Evolutionary conservation across 2,797 vertebrate genomes (phyloP).

Genomic region (Accipiter badius): DNA sequence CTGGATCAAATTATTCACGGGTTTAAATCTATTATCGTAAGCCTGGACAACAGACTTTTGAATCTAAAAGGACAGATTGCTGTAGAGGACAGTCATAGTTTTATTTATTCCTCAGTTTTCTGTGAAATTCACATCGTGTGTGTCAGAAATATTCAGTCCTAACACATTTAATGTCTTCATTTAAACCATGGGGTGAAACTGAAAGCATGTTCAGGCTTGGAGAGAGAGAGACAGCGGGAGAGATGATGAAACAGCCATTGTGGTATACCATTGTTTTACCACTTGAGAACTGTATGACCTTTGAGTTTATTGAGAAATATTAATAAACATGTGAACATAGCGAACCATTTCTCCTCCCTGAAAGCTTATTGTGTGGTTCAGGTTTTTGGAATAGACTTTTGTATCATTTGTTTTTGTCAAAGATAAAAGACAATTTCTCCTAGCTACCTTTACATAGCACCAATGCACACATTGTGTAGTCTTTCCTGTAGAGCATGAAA

Average conservation of each 20-base stretch:
- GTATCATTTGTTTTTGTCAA: slow-evolving; percentile 6
- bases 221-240: background rate
- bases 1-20: background rate
- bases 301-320: slow-evolving; percentile 13
- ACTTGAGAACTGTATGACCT: slow-evolving; percentile 42
- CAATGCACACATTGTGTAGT: background rate
- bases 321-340: slow-evolving; percentile 10
- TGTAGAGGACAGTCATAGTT: background rate
- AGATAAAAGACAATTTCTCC: background rate
- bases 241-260: background rate
- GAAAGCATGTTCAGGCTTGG: background rate
- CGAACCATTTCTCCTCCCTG: background rate
- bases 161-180: background rate
- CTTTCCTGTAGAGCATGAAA: background rate
- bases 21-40: background rate
- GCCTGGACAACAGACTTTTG: background rate
- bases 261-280: background rate
- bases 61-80: background rate
- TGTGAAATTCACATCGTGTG: background rate
- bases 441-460: background rate
- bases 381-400: slow-evolving; percentile 6
- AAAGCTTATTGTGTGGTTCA: slow-evolving; percentile 24
- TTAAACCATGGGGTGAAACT: background rate
- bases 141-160: background rate
- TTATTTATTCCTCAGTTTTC: background rate